Evolutionary conservation across 2,888 invertebrate species (phyloP), one percentile per base, ranked within the genome.

Genomic region (Orthonevra nobilis): DNA sequence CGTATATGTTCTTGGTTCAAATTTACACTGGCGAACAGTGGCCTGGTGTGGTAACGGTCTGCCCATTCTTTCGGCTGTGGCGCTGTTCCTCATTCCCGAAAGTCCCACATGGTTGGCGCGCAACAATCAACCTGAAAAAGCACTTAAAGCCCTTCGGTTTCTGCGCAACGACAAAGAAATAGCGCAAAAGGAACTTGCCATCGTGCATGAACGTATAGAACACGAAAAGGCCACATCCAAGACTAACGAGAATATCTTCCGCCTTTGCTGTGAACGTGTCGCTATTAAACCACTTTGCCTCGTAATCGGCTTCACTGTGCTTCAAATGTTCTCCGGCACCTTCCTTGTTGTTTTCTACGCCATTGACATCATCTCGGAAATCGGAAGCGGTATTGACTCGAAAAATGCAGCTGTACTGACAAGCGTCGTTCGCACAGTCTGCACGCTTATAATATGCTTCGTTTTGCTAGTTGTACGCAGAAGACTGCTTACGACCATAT

Each of bases 331-430:
- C 34, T 93, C 94, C 2, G 95, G 95, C 48, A 94, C 94, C 12
- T 95, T 93, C 84, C 90, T 95, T 9, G 92, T 95, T 63, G 93
- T 95, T 61, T 95, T 94, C 88, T 95, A 95, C 85, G 94, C 94
- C 0, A 93, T 94, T 0, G 93, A 94, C 83, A 93, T 95, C 64
- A 90, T 94, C 5, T 88, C 90, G 4, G 91, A 92, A 64, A 86
- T 89, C 40, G 91, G 91, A 2, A 86, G 90, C 5, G 89, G 91
- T 81, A 84, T 88, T 26, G 84, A 88, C 50, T 89, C 89, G 40
- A 91, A 91, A 73, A 84, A 90, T 68, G 93, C 93, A 0, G 94
- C 94, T 0, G 92, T 93, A 70, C 90, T 93, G 77, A 94, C 93
- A 0, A 94, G 94, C 0, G 86, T 91, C 7, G 91, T 93, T 1